Evolutionary conservation across 2,797 vertebrate genomes (phyloP), one percentile per base, ranked within the genome.

Genomic region (Manis javanica): DNA sequence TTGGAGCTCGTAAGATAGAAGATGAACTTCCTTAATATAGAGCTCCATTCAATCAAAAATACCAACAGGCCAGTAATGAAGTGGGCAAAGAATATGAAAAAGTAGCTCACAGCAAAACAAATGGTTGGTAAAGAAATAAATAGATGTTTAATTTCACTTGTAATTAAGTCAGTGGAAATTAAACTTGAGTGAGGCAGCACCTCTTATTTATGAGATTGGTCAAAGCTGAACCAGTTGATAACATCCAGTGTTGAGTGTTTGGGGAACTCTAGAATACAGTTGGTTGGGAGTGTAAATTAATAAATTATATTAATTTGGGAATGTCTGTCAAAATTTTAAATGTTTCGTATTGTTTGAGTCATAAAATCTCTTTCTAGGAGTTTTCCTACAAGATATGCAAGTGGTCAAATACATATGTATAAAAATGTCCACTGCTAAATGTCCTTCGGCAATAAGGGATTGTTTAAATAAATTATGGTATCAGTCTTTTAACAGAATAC

Each of bases 31-130:
- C 55, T 82, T 86, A 71, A 72, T 37, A 72, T 79, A 79, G 24
- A 86, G 34, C 12, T 77, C 42, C 74, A 66, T 94, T 89, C 57
- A 71, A 42, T 59, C n/a, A 82, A 61, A 87, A 78, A 90, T n/a
- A 77, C 24, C 4, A 46, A 71, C 31, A 57, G 21, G 31, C 95
- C n/a, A 66, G 55, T 72, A 64, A 95, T 49, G 46, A 95, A 94
- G 79, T 79, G 64, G 63, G 24, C 79, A 93, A 85, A 89, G 46
- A 71, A 85, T 89, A 69, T 84, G 39, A 81, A 90, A 93, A 86
- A 24, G 39, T 18, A 91, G 9, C 61, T 84, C 7, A 10, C 81
- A 93, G 53, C 46, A 77, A 79, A 61, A 77, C 61, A 69, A 61
- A 64, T 84, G 19, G 19, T 57, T 85, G 37, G 81, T 71, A 21